Conservation (phyloP, 1,140 invertebrate genomes). For the Drosophila kikkawai region DNA sequence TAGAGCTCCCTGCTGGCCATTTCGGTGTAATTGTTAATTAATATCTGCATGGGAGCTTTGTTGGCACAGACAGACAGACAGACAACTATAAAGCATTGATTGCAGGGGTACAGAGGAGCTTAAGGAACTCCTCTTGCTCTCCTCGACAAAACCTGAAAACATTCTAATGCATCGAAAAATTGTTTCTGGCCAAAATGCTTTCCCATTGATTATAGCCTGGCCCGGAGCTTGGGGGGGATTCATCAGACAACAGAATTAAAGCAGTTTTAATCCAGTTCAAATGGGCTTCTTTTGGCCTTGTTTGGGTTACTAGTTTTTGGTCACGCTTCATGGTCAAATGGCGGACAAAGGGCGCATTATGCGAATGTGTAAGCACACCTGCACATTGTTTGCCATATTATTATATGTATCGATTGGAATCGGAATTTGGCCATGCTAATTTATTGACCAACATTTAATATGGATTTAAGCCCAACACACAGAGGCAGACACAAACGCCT, state of each 20-base stretch:
- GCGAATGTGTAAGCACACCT: constrained; percentile 48
- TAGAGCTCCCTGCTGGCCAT: constrained; percentile 50
- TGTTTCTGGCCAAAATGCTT: neutral
- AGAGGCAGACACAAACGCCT: neutral
- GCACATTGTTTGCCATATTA: constrained; percentile 42
- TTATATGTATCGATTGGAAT: constrained; percentile 17
- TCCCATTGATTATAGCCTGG: constrained; percentile 24
- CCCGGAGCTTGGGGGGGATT: neutral
- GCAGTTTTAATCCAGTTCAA: constrained; percentile 39
- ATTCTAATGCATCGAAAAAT: constrained; percentile 40
- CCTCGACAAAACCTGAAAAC: constrained; percentile 9
- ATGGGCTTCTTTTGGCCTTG: constrained; percentile 28
- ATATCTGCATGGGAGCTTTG: constrained; percentile 70
- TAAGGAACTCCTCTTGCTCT: neutral
- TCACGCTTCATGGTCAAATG: constrained; percentile 44
- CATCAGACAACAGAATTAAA: constrained; percentile 38
- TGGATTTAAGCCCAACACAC: constrained; percentile 15
- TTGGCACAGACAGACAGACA: constrained; percentile 28
- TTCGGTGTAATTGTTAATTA: constrained; percentile 82
- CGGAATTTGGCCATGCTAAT: constrained; percentile 53
- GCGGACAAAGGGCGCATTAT: constrained; percentile 34
- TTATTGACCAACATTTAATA: constrained; percentile 49
- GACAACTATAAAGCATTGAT: constrained; percentile 18
- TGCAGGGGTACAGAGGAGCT: neutral
- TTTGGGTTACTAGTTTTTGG: constrained; percentile 16